A percentile compares a stretch with the other conserved stretches of the same genome.
Conservation (phyloP, 2,113 vertebrate species). For the Illadopsis cleaveri region DNA sequence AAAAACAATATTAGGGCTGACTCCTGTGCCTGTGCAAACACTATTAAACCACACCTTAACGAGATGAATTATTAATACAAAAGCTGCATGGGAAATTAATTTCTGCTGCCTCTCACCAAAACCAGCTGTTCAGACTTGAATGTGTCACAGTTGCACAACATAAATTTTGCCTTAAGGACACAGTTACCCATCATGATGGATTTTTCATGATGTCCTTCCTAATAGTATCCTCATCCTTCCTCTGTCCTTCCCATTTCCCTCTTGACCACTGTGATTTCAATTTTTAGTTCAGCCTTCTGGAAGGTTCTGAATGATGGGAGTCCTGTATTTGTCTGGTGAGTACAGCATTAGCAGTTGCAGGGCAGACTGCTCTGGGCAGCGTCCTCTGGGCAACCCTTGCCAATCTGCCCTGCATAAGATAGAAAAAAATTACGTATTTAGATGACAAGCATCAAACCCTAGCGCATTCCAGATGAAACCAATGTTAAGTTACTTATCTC, state of each 20-base stretch:
- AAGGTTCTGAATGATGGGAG: neutral
- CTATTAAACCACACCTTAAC: slow-evolving; percentile 26
- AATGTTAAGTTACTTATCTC: neutral
- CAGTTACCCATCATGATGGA: slow-evolving; percentile 14
- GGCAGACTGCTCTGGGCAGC: neutral
- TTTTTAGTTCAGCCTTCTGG: neutral
- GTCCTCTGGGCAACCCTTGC: neutral
- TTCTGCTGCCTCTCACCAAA: slow-evolving; percentile 43
- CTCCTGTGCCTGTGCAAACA: neutral
- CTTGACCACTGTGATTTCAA: neutral
- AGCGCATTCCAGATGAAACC: neutral
- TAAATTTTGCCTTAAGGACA: slow-evolving; percentile 29
- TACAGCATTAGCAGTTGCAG: fast-evolving
- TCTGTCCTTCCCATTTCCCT: neutral
- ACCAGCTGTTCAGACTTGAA: slow-evolving; percentile 48
- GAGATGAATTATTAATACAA: slow-evolving; percentile 40
- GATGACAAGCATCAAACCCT: neutral
- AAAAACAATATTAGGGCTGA: neutral
- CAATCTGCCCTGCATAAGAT: neutral
- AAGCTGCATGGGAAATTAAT: slow-evolving; percentile 15
- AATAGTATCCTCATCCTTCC: neutral
- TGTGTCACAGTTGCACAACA: slow-evolving; percentile 20
- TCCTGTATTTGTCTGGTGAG: neutral
- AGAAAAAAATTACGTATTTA: neutral
- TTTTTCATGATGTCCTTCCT: slow-evolving; percentile 13